Percentiles rank a stretch among this genome's conserved stretches.
These are phyloP conservation scores for Euura saliciscinereae DNA, from an alignment of 1,140 invertebrate genomes.

Conservation along the genomic window DNA sequence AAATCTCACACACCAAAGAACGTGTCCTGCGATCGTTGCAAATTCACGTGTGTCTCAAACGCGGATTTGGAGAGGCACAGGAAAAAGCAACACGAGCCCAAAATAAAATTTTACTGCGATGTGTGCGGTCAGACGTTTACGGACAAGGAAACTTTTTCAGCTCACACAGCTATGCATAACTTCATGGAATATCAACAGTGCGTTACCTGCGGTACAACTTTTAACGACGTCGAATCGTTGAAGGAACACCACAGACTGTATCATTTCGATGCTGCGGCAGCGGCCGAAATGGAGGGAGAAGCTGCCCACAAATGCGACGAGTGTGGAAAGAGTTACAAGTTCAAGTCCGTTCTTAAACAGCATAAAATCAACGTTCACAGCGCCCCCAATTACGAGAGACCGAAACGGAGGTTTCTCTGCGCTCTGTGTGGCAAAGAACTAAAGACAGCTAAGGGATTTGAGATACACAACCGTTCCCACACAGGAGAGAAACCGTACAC, in stretches of 20 bases:
- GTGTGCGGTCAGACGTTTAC: conserved; percentile 42
- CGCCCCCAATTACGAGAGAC: background rate
- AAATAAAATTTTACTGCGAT: conserved; percentile 35
- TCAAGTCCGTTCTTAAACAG: conserved; percentile 16
- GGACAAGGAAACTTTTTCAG: conserved; percentile 32
- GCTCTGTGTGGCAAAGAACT: conserved; percentile 52
- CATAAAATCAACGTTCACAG: conserved; percentile 6
- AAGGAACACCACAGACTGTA: conserved; percentile 13
- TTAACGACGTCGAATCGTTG: conserved; percentile 43
- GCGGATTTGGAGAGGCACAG: conserved; percentile 37
- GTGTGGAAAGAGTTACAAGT: conserved; percentile 31
- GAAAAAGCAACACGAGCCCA: conserved; percentile 34
- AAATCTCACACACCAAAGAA: conserved; percentile 28
- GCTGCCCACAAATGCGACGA: conserved; percentile 27
- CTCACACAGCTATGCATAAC: conserved; percentile 38
- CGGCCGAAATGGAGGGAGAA: conserved; percentile 55
- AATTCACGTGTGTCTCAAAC: conserved; percentile 33
- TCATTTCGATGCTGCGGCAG: conserved; percentile 57
- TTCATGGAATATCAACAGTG: conserved; percentile 52
- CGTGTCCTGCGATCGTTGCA: conserved; percentile 30
- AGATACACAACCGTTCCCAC: conserved; percentile 60
- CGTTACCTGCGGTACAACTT: conserved; percentile 66
- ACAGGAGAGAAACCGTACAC: conserved; percentile 63
- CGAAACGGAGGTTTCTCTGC: conserved; percentile 34
- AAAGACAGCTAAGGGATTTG: conserved; percentile 60